These are phyloP conservation scores for Fopius arisanus DNA, from an alignment of 1,140 invertebrate genomes.

Conservation along the genomic window DNA sequence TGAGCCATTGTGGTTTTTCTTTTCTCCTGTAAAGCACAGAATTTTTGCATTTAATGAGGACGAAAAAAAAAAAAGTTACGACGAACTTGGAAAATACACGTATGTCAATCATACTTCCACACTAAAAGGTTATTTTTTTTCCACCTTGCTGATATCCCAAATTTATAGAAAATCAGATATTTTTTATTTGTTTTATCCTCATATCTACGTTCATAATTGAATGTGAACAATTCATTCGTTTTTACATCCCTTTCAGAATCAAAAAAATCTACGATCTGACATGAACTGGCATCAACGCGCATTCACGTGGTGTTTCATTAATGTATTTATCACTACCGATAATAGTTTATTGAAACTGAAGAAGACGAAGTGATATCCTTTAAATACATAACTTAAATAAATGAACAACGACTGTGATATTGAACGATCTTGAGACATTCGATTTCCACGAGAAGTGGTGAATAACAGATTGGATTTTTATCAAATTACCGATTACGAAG, in stretches of 20 bases:
- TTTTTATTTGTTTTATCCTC: constrained; percentile 25
- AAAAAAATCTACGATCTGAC: too few relatives aligned
- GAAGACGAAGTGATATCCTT: constrained; percentile 56
- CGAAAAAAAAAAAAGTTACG: neutral
- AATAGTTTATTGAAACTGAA: constrained; percentile 55
- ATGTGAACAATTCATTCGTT: too few relatives aligned
- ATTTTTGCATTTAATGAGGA: constrained; percentile 5
- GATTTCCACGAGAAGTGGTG: constrained; percentile 57
- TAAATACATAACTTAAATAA: constrained; percentile 59
- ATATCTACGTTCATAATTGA: too few relatives aligned
- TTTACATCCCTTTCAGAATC: too few relatives aligned
- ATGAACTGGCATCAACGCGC: constrained; percentile 35
- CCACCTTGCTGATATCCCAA: neutral
- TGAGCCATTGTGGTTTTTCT: constrained; percentile 1
- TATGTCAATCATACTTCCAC: neutral
- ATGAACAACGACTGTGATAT: constrained; percentile 65
- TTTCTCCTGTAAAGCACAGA: constrained; percentile 19
- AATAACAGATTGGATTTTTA: neutral
- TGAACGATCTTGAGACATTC: constrained; percentile 65
- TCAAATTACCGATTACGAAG: constrained; percentile 40
- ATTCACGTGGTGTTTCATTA: constrained; percentile 60
- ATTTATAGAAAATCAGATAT: constrained; percentile 32
- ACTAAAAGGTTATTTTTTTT: neutral
- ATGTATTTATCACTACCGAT: constrained; percentile 54
- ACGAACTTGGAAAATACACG: neutral